Percentiles rank a stretch among this genome's conserved stretches.
Conservation (phyloP, 2,888 invertebrate genomes). For the Chironomus riparius region DNA sequence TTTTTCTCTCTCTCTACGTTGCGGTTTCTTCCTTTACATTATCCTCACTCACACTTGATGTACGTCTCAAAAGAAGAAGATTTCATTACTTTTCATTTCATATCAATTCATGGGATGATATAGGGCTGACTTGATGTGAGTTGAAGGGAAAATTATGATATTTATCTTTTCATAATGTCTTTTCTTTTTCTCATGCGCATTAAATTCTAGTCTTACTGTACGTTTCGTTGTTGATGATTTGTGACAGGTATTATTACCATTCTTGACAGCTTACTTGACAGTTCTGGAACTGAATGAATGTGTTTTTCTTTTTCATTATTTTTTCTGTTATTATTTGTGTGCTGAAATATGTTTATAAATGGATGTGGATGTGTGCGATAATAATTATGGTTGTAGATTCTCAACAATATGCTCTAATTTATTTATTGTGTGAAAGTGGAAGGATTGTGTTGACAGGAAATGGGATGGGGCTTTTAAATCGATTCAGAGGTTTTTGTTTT, state of each 20-base stretch:
- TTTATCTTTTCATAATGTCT: slow-evolving; percentile 6
- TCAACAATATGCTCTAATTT: no score
- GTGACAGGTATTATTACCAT: slow-evolving; percentile 1
- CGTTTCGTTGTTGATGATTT: neutral
- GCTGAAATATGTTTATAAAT: no score
- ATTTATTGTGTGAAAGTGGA: no score
- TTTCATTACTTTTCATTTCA: neutral
- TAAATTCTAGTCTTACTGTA: neutral
- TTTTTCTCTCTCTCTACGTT: neutral
- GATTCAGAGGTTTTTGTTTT: no score
- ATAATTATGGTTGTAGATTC: no score
- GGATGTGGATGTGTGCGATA: no score
- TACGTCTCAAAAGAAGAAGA: no score
- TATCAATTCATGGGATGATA: no score
- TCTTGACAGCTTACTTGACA: neutral
- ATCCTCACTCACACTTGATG: neutral
- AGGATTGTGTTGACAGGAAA: no score
- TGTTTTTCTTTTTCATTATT: no score
- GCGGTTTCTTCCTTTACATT: slow-evolving; percentile 19
- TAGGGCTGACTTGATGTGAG: neutral
- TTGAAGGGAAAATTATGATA: slow-evolving; percentile 27
- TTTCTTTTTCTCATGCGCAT: neutral
- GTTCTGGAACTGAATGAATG: neutral
- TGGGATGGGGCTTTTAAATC: no score
- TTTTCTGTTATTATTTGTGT: no score